Evolutionary conservation across 2,888 invertebrate genomes (phyloP), one percentile per base, ranked within the genome.

Genomic region (Apotomis betuletana): DNA sequence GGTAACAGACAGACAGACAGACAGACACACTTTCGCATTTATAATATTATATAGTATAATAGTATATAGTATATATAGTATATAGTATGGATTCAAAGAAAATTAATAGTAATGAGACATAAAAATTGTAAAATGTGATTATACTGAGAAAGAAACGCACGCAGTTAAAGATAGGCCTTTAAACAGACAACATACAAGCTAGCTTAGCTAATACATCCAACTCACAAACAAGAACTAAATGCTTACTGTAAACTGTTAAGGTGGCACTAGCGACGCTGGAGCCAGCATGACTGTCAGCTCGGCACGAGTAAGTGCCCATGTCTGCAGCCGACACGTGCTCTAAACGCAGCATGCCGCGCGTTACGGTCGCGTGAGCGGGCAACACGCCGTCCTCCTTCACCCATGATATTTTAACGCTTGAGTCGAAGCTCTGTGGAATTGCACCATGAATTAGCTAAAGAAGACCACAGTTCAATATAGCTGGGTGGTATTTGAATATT

Each of bases 231-330:
- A n/a, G 58, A 44, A 58, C 5, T 27, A 3, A 12, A 44, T 75
- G 95, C 97, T 96, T 94, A 99, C 98, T 97, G 89, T 98, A 97
- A 75, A 99, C 98, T 75, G 96, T 97, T 77, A 99, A 95, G 73
- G 97, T 96, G 51, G 98, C 98, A 85, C 96, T 96, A 60, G 98
- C 96, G 78, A 97, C 96, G 78, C 97, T 96, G 74, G 96, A 95
- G 36, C 98, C 98, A 73, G 98, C 97, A 77, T 96, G 95, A 90
- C 98, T 98, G 85, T 97, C 97, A 44, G 98, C 98, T 80, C 97
- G 96, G 91, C 98, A 98, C 80, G 98, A 96, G 91, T 98, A 98
- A 81, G 97, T 94, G 69, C 98, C 98, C 84, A 97, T 97, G 87
- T 98, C 98, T 76, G 94, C 95, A 15, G 97, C 95, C 78, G 96